Evolutionary conservation across 92 coral and sea anemone species (phyloP).

Genomic region (Bergia puertoricense): DNA sequence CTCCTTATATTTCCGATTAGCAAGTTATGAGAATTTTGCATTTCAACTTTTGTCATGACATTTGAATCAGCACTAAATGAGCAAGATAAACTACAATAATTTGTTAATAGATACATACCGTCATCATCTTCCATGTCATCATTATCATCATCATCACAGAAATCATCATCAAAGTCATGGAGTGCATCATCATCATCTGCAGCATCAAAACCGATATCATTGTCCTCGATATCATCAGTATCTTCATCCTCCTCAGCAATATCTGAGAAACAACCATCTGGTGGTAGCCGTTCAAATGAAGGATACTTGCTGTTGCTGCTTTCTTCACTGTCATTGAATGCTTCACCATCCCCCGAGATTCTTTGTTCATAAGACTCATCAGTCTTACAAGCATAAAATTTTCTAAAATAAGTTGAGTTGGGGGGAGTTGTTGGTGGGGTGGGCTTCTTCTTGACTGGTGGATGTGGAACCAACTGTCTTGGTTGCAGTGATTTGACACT

Average conservation of each 20-base stretch:
- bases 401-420: slow-evolving; percentile 55
- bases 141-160: slow-evolving; percentile 71
- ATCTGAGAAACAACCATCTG: slow-evolving; percentile 97
- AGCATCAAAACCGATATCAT: slow-evolving; percentile 48
- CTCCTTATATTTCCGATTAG: too few species aligned
- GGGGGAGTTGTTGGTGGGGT: slow-evolving; percentile 64
- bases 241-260: slow-evolving; percentile 94
- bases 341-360: slow-evolving; percentile 92
- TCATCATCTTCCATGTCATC: slow-evolving; percentile 59
- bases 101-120: slow-evolving; percentile 10
- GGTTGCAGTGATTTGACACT: not conserved
- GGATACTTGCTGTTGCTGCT: slow-evolving; percentile 56
- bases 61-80: too few species aligned
- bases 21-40: too few species aligned
- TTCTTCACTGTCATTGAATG: slow-evolving; percentile 68
- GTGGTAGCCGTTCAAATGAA: slow-evolving; percentile 84
- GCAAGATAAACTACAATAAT: too few species aligned
- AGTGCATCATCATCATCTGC: slow-evolving; percentile 60
- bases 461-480: slow-evolving; percentile 20
- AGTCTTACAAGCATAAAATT: slow-evolving; percentile 66
- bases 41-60: too few species aligned
- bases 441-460: slow-evolving; percentile 57
- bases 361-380: slow-evolving; percentile 61
- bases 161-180: slow-evolving; percentile 55
- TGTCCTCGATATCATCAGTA: slow-evolving; percentile 54